Evolutionary conservation across 2,888 invertebrate genomes (phyloP), one percentile per base, ranked within the genome.

Genomic region (Monoplex corrugatus): DNA sequence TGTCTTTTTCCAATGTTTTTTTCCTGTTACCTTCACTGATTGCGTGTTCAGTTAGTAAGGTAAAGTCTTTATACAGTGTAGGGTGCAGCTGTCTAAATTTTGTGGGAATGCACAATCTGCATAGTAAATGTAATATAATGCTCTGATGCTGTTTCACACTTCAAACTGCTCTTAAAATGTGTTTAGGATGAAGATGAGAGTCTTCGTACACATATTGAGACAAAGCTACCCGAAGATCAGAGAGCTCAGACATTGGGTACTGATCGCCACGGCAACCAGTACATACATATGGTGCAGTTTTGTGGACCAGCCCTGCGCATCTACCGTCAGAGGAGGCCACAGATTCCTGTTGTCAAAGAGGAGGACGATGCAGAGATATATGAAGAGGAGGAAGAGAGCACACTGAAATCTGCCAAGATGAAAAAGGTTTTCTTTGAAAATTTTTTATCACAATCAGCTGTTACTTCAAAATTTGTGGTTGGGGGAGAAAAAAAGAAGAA

Each of bases 281-380:
- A 97, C 93, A 95, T 97, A 90, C 97, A 97, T 93, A 97, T 97
- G 93, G 97, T 97, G 43, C 97, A 97, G 92, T 97, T 97, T 93
- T 96, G 97, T 91, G 96, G 96, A 1, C 96, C 95, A 45, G 96
- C 97, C 94, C 93, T 97, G 1, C 94, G 97, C 57, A 95, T 97
- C 63, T 97, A 97, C 93, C 95, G 96, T 78, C 96, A 97, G 87
- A 91, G 93, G 1, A 94, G 94, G 2, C 87, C 94, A 78, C 95
- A 93, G 45, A 93, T 94, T 78, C 94, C 94, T 2, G 91, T 90
- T 23, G 72, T 50, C 84, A 89, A 84, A 50, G 90, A 90, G 5
- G 92, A 91, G 16, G n/a, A n/a, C n/a, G n/a, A n/a, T n/a, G n/a
- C n/a, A n/a, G n/a, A n/a, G n/a, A n/a, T n/a, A n/a, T n/a, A n/a